Evolutionary conservation across 2,113 vertebrate species (phyloP).

Genomic region (Neodontobutis hainanensis): DNA sequence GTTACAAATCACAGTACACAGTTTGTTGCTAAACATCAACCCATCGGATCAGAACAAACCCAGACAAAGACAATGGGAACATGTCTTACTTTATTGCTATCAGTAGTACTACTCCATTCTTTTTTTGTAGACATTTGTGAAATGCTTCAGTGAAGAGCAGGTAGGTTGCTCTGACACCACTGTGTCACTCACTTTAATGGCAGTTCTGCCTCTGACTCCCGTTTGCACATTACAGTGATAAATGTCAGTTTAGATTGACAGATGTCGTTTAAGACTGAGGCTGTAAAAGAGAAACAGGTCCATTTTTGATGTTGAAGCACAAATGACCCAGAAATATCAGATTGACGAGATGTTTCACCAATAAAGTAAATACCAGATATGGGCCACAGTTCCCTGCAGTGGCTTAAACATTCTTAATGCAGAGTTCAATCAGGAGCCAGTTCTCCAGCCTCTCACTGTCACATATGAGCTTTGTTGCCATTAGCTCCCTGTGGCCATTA

Average conservation of each 20-base stretch:
- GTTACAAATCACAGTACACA: too few species aligned
- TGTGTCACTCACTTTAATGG: background rate
- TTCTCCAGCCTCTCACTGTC: constrained; percentile 37
- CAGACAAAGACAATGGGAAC: too few species aligned
- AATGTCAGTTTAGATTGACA: background rate
- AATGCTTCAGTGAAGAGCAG: too few species aligned
- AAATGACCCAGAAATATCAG: constrained; percentile 2
- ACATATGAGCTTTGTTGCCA: constrained; percentile 33
- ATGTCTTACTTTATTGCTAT: too few species aligned
- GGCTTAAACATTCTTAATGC: constrained; percentile 6
- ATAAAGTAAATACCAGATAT: background rate
- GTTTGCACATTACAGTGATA: background rate
- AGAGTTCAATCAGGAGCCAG: constrained; percentile 39
- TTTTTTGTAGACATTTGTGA: too few species aligned
- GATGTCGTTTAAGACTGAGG: background rate
- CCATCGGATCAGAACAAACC: too few species aligned
- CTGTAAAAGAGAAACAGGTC: background rate
- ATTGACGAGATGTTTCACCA: background rate
- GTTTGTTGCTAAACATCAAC: too few species aligned
- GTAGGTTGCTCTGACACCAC: background rate
- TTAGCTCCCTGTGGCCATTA: constrained; percentile 36
- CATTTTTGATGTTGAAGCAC: background rate
- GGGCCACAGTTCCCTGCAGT: background rate
- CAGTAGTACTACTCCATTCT: too few species aligned
- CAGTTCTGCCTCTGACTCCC: background rate